Evolutionary conservation across 2,113 vertebrate genomes (phyloP), one percentile per base, ranked within the genome.

Genomic region (Phalacrocorax carbo): DNA sequence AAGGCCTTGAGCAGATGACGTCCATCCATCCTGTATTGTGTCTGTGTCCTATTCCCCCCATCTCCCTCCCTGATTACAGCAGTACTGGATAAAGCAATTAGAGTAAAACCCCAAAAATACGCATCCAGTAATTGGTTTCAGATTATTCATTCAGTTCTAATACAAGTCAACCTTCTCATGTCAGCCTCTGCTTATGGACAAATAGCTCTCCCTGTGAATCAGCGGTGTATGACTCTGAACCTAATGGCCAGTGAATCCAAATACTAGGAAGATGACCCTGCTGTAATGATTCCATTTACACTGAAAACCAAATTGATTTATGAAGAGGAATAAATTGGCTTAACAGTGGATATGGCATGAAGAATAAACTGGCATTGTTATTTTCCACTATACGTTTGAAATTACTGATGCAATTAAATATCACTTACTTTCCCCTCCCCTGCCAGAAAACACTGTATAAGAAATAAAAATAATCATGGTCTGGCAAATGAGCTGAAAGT

Each of bases 21-120:
- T 66, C 42, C 2, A 2, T 60, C 21, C 2, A 1, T 81, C 27
- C 10, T 2, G 1, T 32, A 51, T 10, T 0, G 0, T n/a, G 17
- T 36, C 10, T 0, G 0, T 73, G 54, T 65, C 62, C 40, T 3
- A 0, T 46, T 4, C 8, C 4, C 20, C 8, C 10, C 20, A 52
- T 40, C 9, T 15, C 11, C 22, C 11, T 46, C 5, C 42, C 11
- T 0, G 0, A 2, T 66, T 82, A 62, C 7, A 58, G n/a, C 5
- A 18, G 5, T 15, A 44, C 21, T 42, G 27, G 11, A 21, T 78
- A 75, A 69, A 89, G 15, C 10, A 79, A 3, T 42, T 34, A 49
- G 13, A 51, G 23, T 4, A 70, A 75, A 49, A 12, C 2, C 20
- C 6, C 5, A 2, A 58, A 69, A 75, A 36, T n/a, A 46, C 11